These are phyloP conservation scores for Oedothorax gibbosus DNA, from an alignment of 1,140 invertebrate species.

Conservation along the genomic window DNA sequence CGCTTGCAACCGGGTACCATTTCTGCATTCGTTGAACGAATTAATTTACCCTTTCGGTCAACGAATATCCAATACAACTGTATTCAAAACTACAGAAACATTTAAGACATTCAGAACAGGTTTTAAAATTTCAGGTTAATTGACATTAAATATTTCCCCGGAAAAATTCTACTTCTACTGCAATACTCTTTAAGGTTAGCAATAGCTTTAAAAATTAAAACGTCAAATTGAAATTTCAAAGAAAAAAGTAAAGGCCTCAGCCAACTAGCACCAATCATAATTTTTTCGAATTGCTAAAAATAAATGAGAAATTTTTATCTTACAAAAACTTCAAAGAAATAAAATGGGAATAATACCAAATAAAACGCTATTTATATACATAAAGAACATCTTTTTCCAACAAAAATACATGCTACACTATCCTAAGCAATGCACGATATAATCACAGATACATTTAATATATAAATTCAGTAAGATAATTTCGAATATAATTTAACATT, in stretches of 20 bases:
- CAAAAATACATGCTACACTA: conserved; percentile 31
- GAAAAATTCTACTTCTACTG: conserved; percentile 2
- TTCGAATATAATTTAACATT: conserved; percentile 45
- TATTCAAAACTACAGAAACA: neutral
- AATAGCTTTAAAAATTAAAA: conserved; percentile 2
- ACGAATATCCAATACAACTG: neutral
- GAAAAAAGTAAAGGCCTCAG: conserved; percentile 17
- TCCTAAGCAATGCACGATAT: conserved; percentile 35
- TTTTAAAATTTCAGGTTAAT: neutral
- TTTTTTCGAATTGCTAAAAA: conserved; percentile 16
- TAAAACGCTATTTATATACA: conserved; percentile 36
- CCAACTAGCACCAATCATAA: conserved; percentile 41
- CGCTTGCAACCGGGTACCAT: conserved; percentile 24
- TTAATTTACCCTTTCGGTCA: neutral
- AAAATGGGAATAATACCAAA: conserved; percentile 21
- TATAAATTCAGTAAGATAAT: conserved; percentile 30
- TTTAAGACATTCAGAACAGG: neutral
- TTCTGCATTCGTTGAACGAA: neutral
- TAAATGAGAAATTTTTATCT: conserved; percentile 9
- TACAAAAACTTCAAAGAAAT: conserved; percentile 26
- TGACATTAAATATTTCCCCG: neutral
- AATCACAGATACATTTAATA: conserved; percentile 23
- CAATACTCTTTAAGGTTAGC: neutral
- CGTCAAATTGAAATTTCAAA: neutral
- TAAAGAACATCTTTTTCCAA: conserved; percentile 25